A percentile compares a stretch with the other conserved stretches of the same genome.
These are phyloP conservation scores for Physella acuta DNA, from an alignment of 1,140 invertebrate genomes.

Conservation along the genomic window DNA sequence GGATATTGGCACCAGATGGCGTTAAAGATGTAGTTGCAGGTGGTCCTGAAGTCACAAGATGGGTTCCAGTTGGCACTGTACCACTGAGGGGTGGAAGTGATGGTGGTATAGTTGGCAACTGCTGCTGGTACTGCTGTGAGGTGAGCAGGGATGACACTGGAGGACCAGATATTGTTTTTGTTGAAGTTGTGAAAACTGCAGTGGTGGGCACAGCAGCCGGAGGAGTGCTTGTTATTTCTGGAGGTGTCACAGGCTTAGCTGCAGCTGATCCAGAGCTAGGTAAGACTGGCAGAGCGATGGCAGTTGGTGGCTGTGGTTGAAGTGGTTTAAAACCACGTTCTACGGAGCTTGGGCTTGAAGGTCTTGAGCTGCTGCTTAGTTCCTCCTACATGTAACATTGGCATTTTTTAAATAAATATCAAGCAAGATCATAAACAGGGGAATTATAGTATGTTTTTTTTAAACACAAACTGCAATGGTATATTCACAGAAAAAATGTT, in stretches of 20 bases:
- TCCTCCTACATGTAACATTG: no score
- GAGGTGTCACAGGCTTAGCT: not conserved
- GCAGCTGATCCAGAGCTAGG: not conserved
- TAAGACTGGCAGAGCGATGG: not conserved
- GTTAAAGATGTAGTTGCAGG: not conserved
- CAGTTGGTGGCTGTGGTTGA: slow-evolving; percentile 10
- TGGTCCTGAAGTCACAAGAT: not conserved
- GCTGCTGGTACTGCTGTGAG: slow-evolving; percentile 13
- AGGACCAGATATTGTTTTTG: no score
- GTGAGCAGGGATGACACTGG: slow-evolving; percentile 15
- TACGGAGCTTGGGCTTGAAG: slow-evolving; percentile 49
- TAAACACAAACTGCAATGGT: not conserved
- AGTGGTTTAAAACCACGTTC: slow-evolving; percentile 32
- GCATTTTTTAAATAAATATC: no score
- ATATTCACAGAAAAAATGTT: no score
- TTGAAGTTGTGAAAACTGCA: no score
- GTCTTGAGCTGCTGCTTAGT: slow-evolving; percentile 47
- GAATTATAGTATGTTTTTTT: not conserved
- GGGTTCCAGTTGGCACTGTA: not conserved
- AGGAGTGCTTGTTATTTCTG: no score
- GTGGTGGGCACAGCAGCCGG: no score
- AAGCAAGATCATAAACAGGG: not conserved
- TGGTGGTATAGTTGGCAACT: slow-evolving; percentile 2
- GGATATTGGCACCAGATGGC: not conserved
- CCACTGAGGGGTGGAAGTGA: slow-evolving; percentile 18